Conservation (phyloP, 2,797 vertebrate genomes). For the Botia almorhae region DNA sequence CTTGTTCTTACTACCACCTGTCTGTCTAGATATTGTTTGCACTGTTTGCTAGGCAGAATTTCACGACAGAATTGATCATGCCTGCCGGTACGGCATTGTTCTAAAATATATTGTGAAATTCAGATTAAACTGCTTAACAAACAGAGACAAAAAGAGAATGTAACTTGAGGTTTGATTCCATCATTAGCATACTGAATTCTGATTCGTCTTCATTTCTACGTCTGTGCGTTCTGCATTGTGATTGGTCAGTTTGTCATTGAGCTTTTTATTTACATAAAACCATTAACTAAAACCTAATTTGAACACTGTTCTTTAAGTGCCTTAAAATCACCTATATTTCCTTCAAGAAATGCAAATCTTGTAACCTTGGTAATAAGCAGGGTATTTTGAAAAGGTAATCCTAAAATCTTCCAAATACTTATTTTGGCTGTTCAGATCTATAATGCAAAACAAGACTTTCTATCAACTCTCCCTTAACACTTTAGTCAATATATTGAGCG, state of each 20-base stretch:
- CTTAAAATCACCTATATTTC: neutral
- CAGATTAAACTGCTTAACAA: neutral
- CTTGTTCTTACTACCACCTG: neutral
- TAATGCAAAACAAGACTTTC: slow-evolving; percentile 58
- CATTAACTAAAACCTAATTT: neutral
- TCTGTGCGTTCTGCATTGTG: no score
- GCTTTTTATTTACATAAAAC: no score
- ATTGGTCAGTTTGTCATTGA: neutral
- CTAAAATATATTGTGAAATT: neutral
- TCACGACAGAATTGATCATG: neutral
- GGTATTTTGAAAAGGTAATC: neutral
- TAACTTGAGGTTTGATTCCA: no score
- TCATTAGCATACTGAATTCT: neutral
- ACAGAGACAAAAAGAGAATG: no score
- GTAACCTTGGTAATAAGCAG: slow-evolving; percentile 8
- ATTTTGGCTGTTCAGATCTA: slow-evolving; percentile 55
- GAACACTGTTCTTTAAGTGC: neutral
- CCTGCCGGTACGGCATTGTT: neutral
- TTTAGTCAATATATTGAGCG: slow-evolving; percentile 53
- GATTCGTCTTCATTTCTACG: neutral
- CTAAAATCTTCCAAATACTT: slow-evolving; percentile 16
- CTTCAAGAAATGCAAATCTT: neutral
- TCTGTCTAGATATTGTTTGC: neutral
- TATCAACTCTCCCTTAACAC: slow-evolving; percentile 33
- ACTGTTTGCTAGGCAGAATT: neutral